Conservation (phyloP, 2,797 vertebrate species). For the Morelia viridis region DNA sequence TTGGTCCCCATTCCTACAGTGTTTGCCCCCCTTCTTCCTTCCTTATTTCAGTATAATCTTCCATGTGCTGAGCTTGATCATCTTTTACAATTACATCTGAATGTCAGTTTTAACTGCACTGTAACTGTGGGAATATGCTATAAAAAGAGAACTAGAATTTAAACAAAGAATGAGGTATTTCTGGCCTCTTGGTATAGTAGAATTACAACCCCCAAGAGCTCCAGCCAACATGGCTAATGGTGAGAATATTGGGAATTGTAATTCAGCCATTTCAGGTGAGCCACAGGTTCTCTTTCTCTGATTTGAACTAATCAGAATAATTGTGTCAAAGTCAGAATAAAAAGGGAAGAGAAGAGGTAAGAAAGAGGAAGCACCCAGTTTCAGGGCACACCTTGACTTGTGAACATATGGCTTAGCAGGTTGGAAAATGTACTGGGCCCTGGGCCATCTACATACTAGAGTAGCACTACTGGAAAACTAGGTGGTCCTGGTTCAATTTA, state of each 20-base stretch:
- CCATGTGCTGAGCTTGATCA: not conserved
- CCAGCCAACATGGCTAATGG: not conserved
- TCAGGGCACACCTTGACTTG: not conserved
- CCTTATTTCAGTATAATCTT: not conserved
- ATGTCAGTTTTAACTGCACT: not conserved
- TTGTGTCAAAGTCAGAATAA: not conserved
- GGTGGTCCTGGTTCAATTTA: not conserved
- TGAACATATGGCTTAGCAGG: not conserved
- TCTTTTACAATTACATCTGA: not conserved
- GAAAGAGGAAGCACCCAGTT: not conserved
- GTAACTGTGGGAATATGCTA: not conserved
- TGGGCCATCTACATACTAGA: not conserved
- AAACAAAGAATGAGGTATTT: not conserved
- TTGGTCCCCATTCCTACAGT: not conserved
- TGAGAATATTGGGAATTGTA: not conserved
- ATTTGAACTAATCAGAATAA: not conserved
- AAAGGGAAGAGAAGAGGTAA: not conserved
- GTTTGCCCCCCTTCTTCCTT: not conserved
- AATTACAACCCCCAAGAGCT: not conserved
- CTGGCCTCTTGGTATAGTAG: not conserved
- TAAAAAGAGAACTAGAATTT: not conserved
- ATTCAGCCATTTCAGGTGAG: not conserved
- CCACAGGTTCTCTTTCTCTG: not conserved
- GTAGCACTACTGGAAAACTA: not conserved
- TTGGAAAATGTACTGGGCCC: not conserved